Evolutionary conservation across 2,888 invertebrate genomes (phyloP).

Genomic region (Phengaris arion): DNA sequence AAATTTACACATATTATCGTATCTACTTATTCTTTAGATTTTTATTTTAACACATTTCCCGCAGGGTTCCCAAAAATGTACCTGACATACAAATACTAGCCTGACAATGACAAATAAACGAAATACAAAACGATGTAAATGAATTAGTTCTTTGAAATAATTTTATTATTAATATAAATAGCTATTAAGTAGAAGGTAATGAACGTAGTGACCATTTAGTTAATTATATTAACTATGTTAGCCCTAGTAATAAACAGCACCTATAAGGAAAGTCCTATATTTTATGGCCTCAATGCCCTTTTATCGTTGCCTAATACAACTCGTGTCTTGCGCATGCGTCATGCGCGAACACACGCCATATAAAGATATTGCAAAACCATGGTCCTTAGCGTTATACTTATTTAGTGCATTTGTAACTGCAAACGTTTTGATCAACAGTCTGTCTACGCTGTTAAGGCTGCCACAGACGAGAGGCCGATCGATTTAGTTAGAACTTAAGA

Average conservation of each 20-base stretch:
- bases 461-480: no score
- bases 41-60: no score
- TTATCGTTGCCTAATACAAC: conserved; percentile 17
- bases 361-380: neutral
- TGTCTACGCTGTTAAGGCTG: neutral
- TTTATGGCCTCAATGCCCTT: conserved; percentile 1
- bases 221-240: neutral
- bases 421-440: neutral
- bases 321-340: conserved; percentile 9
- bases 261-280: conserved; percentile 19
- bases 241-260: conserved; percentile 20
- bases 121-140: neutral
- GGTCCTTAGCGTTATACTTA: conserved; percentile 7
- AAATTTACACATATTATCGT: no score
- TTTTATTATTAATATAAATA: neutral
- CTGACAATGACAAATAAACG: neutral
- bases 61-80: no score
- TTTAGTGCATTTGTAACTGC: neutral
- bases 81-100: no score
- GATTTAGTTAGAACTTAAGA: no score
- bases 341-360: conserved; percentile 4
- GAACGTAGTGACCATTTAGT: neutral
- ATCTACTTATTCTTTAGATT: no score
- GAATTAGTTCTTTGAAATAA: neutral
- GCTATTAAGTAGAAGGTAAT: neutral